Conservation (phyloP, 2,113 vertebrate genomes). For the Pseudonaja textilis region DNA sequence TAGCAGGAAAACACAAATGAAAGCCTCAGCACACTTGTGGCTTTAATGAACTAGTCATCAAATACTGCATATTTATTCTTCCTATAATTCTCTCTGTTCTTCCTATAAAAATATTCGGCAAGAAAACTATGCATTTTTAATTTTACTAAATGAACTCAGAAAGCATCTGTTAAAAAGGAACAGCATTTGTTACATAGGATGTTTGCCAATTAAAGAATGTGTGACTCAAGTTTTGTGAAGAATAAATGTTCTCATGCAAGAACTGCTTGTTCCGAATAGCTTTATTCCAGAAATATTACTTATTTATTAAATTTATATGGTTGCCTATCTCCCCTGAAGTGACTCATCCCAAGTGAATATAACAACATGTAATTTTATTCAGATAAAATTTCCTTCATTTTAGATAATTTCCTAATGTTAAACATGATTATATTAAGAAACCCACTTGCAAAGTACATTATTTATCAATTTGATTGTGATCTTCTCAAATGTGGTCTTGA, state of each 20-base stretch:
- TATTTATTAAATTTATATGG: neutral
- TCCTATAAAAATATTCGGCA: slow-evolving; percentile 41
- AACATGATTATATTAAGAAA: slow-evolving; percentile 54
- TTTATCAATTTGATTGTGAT: slow-evolving; percentile 45
- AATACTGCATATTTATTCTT: slow-evolving; percentile 57
- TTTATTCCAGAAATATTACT: slow-evolving; percentile 55
- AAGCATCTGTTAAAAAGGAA: slow-evolving; percentile 58
- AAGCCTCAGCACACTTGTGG: slow-evolving; percentile 63
- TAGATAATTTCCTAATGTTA: slow-evolving; percentile 43
- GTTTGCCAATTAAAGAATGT: slow-evolving; percentile 23
- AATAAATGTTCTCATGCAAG: slow-evolving; percentile 57
- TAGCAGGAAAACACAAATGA: slow-evolving; percentile 64
- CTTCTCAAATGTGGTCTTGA: slow-evolving; percentile 42
- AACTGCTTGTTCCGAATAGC: slow-evolving; percentile 52
- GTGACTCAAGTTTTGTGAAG: slow-evolving; percentile 41
- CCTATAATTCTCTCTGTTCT: slow-evolving; percentile 56
- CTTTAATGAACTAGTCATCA: slow-evolving; percentile 56
- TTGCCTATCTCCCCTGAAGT: neutral
- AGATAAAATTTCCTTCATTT: slow-evolving; percentile 60
- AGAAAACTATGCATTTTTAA: slow-evolving; percentile 48
- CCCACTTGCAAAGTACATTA: slow-evolving; percentile 49
- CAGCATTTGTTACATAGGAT: slow-evolving; percentile 38
- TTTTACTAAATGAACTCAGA: slow-evolving; percentile 55
- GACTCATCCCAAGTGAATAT: neutral
- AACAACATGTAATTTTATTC: slow-evolving; percentile 50